Evolutionary conservation across 1,140 invertebrate species (phyloP).

Genomic region (Diorhabda carinulata): DNA sequence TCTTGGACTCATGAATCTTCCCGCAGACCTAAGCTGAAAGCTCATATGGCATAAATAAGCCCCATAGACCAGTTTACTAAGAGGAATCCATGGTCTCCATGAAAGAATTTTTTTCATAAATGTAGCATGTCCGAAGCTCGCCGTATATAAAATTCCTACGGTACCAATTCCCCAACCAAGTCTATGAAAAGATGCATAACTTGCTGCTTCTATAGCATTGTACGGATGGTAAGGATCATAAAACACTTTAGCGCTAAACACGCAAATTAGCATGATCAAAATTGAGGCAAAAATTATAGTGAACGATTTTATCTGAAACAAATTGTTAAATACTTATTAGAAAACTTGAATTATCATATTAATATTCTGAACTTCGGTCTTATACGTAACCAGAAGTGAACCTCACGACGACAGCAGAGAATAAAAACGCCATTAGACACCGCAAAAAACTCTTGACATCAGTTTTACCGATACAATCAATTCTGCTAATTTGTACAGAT

Average conservation of each 20-base stretch:
- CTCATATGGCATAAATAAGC: slow-evolving; percentile 61
- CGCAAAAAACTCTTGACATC: too few relatives aligned
- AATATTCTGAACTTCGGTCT: too few relatives aligned
- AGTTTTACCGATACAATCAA: too few relatives aligned
- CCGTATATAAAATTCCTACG: slow-evolving; percentile 51
- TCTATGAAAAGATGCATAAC: slow-evolving; percentile 57
- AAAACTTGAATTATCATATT: too few relatives aligned
- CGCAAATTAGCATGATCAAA: slow-evolving; percentile 42
- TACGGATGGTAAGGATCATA: slow-evolving; percentile 49
- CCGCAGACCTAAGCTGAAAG: slow-evolving; percentile 50
- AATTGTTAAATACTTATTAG: too few relatives aligned
- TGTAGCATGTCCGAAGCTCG: slow-evolving; percentile 42
- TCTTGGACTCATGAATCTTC: slow-evolving; percentile 48
- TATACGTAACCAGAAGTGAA: too few relatives aligned
- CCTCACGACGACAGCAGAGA: too few relatives aligned
- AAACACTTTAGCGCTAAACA: slow-evolving; percentile 48
- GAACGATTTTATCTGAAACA: slow-evolving; percentile 38
- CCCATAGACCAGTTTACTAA: slow-evolving; percentile 68
- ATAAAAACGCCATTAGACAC: too few relatives aligned
- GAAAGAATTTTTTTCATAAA: slow-evolving; percentile 36
- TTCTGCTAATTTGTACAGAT: too few relatives aligned
- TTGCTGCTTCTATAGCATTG: slow-evolving; percentile 49
- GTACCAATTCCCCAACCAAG: slow-evolving; percentile 54
- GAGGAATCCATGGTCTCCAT: slow-evolving; percentile 64
- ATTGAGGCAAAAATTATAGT: slow-evolving; percentile 38